A percentile compares a stretch with the other conserved stretches of the same genome.
phyloP scores from a whole-genome alignment of 2,113 vertebrate genomes.

The Turnix velox region DNA sequence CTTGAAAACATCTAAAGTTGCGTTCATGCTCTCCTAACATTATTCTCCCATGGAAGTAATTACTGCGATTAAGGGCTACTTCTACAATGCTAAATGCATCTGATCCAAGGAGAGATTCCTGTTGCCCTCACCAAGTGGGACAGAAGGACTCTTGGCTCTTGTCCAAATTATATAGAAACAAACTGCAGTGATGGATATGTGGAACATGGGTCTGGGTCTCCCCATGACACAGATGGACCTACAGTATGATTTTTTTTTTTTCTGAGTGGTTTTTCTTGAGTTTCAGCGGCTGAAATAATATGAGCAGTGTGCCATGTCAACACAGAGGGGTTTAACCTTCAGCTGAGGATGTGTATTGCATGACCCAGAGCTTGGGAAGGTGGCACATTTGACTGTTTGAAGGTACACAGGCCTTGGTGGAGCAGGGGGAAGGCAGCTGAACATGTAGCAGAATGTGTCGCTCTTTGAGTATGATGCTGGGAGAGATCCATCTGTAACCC shows the following conservation, averaged over 20 bases:
- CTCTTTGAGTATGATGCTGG: neutral
- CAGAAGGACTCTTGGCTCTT: neutral
- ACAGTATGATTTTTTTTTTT: neutral
- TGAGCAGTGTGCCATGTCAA: neutral
- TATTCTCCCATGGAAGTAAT: neutral
- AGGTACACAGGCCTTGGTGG: neutral
- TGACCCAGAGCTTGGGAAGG: neutral
- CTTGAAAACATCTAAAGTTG: neutral
- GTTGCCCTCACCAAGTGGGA: neutral
- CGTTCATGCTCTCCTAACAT: neutral
- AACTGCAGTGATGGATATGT: neutral
- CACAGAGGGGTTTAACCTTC: neutral
- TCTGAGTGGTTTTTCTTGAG: neutral
- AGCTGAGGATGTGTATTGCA: neutral
- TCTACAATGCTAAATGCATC: neutral
- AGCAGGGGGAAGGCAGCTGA: neutral
- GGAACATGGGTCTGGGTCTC: neutral
- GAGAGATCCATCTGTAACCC: neutral
- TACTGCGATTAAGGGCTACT: neutral
- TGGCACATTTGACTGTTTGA: neutral
- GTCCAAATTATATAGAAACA: neutral
- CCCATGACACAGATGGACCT: neutral
- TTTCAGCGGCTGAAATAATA: neutral
- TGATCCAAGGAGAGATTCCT: neutral
- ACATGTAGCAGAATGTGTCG: neutral